Evolutionary conservation across 2,888 invertebrate species (phyloP).

Genomic region (Parasteatoda lunata): DNA sequence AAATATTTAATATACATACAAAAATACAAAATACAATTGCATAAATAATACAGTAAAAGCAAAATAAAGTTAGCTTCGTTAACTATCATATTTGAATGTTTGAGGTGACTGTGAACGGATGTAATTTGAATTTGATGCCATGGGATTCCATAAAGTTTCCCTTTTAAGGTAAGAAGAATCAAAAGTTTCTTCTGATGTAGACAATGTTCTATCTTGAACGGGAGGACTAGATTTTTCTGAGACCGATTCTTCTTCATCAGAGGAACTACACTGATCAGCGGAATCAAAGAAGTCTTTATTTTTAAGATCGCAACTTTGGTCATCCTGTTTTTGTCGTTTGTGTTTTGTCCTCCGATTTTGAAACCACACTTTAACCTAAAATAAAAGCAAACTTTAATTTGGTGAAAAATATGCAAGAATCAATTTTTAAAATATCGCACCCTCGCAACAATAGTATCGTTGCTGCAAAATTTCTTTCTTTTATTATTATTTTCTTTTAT

Average conservation of each 20-base stretch:
- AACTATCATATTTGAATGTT: background rate
- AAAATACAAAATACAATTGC: too few species aligned
- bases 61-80: background rate
- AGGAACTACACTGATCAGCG: background rate
- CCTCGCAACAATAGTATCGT: too few species aligned
- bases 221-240: slow-evolving; percentile 16
- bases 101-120: background rate
- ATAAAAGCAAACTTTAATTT: background rate
- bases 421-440: too few species aligned
- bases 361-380: slow-evolving; percentile 70
- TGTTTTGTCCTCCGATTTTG: slow-evolving; percentile 70
- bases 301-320: slow-evolving; percentile 23
- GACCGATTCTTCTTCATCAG: slow-evolving; percentile 7
- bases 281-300: slow-evolving; percentile 8
- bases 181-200: background rate
- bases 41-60: too few species aligned
- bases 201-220: background rate
- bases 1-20: too few species aligned
- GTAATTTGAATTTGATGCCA: background rate
- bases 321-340: slow-evolving; percentile 69
- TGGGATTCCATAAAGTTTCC: slow-evolving; percentile 11
- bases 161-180: background rate
- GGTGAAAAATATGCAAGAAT: too few species aligned
- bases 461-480: too few species aligned
- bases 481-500: too few species aligned